phyloP scores from a whole-genome alignment of 2,888 invertebrate genomes.

The Ectobius pallidus region DNA sequence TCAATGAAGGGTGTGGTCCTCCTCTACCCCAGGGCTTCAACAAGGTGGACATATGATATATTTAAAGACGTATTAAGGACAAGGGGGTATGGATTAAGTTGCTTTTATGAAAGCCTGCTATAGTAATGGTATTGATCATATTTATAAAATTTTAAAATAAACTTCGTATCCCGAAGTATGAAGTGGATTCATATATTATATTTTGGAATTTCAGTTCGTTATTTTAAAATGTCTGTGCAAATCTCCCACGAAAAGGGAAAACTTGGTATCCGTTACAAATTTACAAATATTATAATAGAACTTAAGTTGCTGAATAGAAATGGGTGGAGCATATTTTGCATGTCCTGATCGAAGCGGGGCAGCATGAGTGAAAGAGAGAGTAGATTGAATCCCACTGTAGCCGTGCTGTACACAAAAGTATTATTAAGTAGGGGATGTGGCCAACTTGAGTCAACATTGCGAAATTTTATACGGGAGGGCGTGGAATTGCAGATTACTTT shows the following conservation, averaged over 20 bases:
- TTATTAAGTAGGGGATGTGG: background rate
- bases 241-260: too few species aligned
- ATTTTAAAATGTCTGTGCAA: too few species aligned
- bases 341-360: background rate
- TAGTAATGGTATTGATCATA: too few species aligned
- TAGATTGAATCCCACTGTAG: background rate
- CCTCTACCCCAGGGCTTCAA: too few species aligned
- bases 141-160: too few species aligned
- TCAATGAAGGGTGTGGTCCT: conserved; percentile 20
- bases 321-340: conserved; percentile 2
- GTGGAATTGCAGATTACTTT: background rate
- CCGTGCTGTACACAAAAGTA: background rate
- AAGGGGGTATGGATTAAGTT: too few species aligned
- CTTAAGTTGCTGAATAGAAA: background rate
- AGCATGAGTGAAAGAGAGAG: background rate
- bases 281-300: background rate
- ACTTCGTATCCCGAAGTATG: too few species aligned
- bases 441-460: conserved; percentile 2
- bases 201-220: too few species aligned
- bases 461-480: background rate
- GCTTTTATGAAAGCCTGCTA: too few species aligned
- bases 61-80: too few species aligned
- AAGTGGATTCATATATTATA: too few species aligned
- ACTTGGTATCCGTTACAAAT: background rate
- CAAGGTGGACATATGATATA: too few species aligned